These are phyloP conservation scores for Lepus europaeus DNA, from an alignment of 2,113 vertebrate genomes.

Conservation along the genomic window DNA sequence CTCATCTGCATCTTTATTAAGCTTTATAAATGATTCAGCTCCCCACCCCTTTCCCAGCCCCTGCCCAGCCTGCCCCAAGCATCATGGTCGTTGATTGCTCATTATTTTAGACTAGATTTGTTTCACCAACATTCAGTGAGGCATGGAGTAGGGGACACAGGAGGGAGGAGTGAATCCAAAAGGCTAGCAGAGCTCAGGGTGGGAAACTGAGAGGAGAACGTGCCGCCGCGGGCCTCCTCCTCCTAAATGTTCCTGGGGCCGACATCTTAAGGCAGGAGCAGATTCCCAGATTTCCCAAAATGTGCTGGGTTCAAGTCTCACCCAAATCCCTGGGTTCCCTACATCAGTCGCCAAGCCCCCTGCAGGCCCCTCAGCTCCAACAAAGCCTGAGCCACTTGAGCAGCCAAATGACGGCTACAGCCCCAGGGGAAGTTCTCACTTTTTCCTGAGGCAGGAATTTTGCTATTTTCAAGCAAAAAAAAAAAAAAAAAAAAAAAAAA, in stretches of 20 bases:
- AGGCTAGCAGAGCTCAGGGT: not conserved
- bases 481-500: not conserved
- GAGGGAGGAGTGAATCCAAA: not conserved
- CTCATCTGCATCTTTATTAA: slow-evolving; percentile 91
- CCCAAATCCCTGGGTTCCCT: not conserved
- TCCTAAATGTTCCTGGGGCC: not conserved
- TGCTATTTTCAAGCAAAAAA: slow-evolving; percentile 55
- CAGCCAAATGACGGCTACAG: slow-evolving; percentile 50
- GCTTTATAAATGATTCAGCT: slow-evolving; percentile 89
- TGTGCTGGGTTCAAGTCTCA: slow-evolving; percentile 56
- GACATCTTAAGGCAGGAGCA: not conserved
- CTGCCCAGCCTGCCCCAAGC: slow-evolving; percentile 70
- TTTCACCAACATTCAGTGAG: slow-evolving; percentile 81
- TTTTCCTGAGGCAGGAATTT: slow-evolving; percentile 79
- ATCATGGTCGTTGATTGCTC: slow-evolving; percentile 79
- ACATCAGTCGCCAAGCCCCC: slow-evolving; percentile 8
- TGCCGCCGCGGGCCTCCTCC: not conserved
- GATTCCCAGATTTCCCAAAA: not conserved
- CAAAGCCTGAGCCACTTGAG: not conserved
- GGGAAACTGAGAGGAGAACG: not conserved
- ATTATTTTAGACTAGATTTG: slow-evolving; percentile 81
- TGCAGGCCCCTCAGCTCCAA: not conserved
- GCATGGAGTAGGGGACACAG: slow-evolving; percentile 55
- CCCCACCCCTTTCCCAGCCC: slow-evolving; percentile 52
- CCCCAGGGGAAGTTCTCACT: slow-evolving; percentile 62